Conservation (phyloP, 2,113 vertebrate species). For the Upupa epops region DNA sequence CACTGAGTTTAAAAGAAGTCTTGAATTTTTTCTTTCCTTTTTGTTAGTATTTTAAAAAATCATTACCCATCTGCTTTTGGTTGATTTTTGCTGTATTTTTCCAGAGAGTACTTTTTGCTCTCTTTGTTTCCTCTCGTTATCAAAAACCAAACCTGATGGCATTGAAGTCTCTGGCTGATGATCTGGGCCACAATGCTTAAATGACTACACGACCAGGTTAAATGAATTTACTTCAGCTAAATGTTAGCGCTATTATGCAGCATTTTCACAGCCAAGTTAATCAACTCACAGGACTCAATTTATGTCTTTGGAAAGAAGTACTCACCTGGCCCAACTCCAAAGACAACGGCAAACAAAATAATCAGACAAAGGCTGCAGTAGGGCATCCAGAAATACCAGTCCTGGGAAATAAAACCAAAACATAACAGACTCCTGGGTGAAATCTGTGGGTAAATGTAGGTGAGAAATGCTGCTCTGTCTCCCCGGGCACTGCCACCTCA, state of each 20-base stretch:
- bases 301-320: not conserved
- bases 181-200: not conserved
- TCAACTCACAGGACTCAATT: not conserved
- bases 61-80: not conserved
- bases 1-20: not conserved
- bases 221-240: not conserved
- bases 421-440: not conserved
- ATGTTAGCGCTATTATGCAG: not conserved
- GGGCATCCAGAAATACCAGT: conserved; percentile 78
- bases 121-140: not conserved
- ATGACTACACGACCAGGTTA: not conserved
- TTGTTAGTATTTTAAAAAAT: not conserved
- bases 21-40: not conserved
- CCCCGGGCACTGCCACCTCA: not conserved
- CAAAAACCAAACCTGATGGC: not conserved
- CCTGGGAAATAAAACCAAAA: conserved; percentile 31
- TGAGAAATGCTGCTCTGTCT: not conserved
- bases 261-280: not conserved
- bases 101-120: not conserved
- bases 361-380: conserved; percentile 84
- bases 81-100: conserved; percentile 32
- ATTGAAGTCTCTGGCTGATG: not conserved
- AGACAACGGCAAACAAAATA: conserved; percentile 78
- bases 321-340: conserved; percentile 80
- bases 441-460: not conserved